Conservation (phyloP, 2,797 vertebrate genomes). For the Sebastes steindachneri region DNA sequence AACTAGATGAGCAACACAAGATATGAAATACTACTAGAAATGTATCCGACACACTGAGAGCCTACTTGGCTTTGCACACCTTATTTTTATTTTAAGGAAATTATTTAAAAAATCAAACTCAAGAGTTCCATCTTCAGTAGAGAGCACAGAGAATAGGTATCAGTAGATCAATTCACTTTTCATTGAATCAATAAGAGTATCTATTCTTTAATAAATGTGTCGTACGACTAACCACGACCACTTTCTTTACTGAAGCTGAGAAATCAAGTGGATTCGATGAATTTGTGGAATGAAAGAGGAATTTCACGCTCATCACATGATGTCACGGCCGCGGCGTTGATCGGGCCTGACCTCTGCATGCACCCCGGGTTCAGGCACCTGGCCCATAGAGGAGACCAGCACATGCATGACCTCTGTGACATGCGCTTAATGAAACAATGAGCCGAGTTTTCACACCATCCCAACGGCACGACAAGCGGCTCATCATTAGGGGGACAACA, state of each 20-base stretch:
- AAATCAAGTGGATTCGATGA: background rate
- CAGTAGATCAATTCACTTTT: background rate
- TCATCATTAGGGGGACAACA: conserved; percentile 51
- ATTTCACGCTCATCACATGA: conserved; percentile 69
- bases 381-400: conserved; percentile 52
- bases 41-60: background rate
- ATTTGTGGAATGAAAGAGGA: conserved; percentile 30
- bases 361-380: conserved; percentile 68
- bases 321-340: conserved; percentile 53
- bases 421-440: conserved; percentile 64
- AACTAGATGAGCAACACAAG: background rate
- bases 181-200: background rate
- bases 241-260: background rate
- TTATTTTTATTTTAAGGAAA: background rate
- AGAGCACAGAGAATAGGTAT: background rate
- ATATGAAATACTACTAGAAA: background rate
- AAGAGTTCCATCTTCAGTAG: background rate
- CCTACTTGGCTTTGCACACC: background rate
- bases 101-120: background rate
- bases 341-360: conserved; percentile 56
- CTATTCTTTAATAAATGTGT: background rate
- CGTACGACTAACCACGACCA: background rate
- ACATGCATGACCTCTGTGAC: conserved; percentile 56
- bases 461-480: conserved; percentile 32
- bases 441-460: conserved; percentile 41